Evolutionary conservation across 2,113 vertebrate genomes (phyloP).

Genomic region (Pachypanchax playfairii): DNA sequence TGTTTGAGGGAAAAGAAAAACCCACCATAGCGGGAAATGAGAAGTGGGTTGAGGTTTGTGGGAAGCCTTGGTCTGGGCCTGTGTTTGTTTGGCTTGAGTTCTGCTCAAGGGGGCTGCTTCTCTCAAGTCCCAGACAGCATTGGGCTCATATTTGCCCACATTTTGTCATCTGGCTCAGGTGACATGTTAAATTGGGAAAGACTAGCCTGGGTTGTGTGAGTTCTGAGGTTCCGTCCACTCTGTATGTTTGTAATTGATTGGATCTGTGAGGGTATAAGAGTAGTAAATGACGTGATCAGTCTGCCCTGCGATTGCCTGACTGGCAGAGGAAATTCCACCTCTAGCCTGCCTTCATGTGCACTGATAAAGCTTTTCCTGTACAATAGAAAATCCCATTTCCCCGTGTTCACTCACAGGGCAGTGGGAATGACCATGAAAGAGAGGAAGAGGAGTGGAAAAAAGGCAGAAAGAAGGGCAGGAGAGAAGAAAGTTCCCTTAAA

Average conservation of each 20-base stretch:
- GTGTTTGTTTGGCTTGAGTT: conserved; percentile 80
- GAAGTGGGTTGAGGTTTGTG: conserved; percentile 82
- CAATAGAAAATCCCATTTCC: conserved; percentile 96
- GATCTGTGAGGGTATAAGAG: conserved; percentile 14
- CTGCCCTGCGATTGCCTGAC: conserved; percentile 79
- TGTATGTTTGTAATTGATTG: conserved; percentile 19
- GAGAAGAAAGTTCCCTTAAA: conserved; percentile 63
- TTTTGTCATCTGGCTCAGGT: conserved; percentile 82
- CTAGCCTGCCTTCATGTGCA: conserved; percentile 93
- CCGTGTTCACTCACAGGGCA: conserved; percentile 84
- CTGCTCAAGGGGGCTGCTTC: conserved; percentile 65
- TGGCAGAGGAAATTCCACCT: conserved; percentile 97
- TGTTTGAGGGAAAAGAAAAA: conserved; percentile 51
- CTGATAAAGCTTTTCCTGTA: conserved; percentile 99
- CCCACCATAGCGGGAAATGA: conserved; percentile 55
- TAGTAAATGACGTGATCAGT: conserved; percentile 78
- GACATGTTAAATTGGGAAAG: conserved; percentile 76
- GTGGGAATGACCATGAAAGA: conserved; percentile 88
- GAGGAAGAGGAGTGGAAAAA: conserved; percentile 71
- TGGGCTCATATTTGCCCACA: conserved; percentile 56
- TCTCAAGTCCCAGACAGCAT: conserved; percentile 57
- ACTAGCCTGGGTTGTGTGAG: conserved; percentile 27
- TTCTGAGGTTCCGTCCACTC: conserved; percentile 20
- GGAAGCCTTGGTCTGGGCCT: conserved; percentile 76
- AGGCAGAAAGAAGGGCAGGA: conserved; percentile 55